phyloP scores from a whole-genome alignment of 2,113 vertebrate species.

The Ochotona princeps region DNA sequence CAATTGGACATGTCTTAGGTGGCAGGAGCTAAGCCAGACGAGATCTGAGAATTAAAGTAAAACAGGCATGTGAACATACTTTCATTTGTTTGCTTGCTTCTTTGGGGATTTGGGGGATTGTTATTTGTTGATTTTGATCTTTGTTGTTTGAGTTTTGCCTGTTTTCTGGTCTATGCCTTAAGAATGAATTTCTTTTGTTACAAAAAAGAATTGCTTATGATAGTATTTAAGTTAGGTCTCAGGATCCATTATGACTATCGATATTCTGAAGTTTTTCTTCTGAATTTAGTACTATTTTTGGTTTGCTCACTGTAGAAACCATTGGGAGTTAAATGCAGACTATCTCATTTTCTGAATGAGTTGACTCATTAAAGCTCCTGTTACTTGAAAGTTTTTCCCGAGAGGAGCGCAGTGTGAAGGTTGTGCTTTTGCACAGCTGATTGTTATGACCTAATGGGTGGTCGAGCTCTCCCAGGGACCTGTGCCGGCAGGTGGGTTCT shows the following conservation, averaged over 20 bases:
- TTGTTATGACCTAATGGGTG: constrained; percentile 4
- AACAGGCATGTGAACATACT: constrained; percentile 40
- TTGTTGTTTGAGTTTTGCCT: constrained; percentile 68
- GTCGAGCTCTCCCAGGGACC: neutral
- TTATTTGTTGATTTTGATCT: constrained; percentile 63
- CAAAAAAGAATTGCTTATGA: constrained; percentile 51
- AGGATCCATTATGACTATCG: neutral
- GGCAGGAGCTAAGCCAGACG: constrained; percentile 30
- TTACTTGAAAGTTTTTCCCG: constrained; percentile 30
- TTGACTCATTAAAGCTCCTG: constrained; percentile 29
- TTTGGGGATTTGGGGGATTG: constrained; percentile 50
- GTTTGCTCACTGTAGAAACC: constrained; percentile 41
- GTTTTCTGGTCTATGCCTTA: constrained; percentile 63
- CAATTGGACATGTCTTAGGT: constrained; percentile 21
- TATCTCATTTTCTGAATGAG: constrained; percentile 45
- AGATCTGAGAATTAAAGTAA: constrained; percentile 54
- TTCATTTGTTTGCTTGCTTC: constrained; percentile 71
- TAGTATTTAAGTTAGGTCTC: neutral
- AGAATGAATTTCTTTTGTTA: constrained; percentile 61
- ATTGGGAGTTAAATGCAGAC: constrained; percentile 58
- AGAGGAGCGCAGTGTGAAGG: constrained; percentile 27
- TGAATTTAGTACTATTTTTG: constrained; percentile 46
- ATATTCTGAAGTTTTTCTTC: constrained; percentile 7
- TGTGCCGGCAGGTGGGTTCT: constrained; percentile 10
- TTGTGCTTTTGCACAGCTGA: constrained; percentile 46